A percentile compares a stretch with the other conserved stretches of the same genome.
Conservation (phyloP, 53 echinoderm and acorn worm species). For the Temnopleurus reevesii region DNA sequence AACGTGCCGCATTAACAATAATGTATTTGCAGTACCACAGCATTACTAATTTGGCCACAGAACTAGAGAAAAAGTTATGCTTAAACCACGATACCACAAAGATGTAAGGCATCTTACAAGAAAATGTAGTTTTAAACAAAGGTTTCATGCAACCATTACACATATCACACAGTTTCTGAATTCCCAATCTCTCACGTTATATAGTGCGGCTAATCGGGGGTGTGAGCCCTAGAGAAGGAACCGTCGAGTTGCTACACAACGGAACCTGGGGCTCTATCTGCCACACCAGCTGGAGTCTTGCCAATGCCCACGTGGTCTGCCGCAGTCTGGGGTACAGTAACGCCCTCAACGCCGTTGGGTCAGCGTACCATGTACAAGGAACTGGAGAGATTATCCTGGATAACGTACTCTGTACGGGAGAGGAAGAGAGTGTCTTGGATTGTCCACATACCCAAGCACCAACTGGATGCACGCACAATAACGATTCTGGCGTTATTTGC, state of each 20-base stretch:
- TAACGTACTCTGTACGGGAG: background rate
- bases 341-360: background rate
- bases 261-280: background rate
- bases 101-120: no score
- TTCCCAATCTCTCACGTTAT: no score
- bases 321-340: background rate
- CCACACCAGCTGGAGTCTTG: background rate
- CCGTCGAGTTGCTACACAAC: background rate
- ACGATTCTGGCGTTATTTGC: background rate
- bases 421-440: background rate
- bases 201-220: background rate
- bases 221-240: slow-evolving; percentile 6
- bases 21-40: no score
- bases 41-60: no score
- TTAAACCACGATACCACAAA: no score
- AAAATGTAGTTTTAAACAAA: no score
- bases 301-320: background rate
- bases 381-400: background rate
- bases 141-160: no score
- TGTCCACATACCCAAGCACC: background rate
- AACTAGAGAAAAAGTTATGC: no score
- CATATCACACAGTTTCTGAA: no score
- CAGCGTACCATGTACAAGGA: background rate
- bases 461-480: background rate
- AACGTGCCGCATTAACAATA: no score